A percentile compares a stretch with the other conserved stretches of the same genome.
Evolutionary conservation across 2,888 invertebrate genomes (phyloP).

Genomic region (Adela reaumurella): DNA sequence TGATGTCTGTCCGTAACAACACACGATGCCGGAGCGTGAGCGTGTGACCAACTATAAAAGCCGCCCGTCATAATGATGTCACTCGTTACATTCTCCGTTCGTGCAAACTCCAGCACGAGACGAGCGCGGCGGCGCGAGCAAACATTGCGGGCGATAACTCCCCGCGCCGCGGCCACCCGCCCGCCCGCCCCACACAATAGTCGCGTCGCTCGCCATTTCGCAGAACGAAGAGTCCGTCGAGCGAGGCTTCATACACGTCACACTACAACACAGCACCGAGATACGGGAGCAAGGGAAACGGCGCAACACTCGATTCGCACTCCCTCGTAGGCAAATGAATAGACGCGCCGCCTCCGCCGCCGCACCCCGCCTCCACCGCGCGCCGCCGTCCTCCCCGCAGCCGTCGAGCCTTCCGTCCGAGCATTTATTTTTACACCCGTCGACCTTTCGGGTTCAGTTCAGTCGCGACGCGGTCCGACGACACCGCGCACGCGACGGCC

Average conservation of each 20-base stretch:
- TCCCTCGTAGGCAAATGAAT: slow-evolving; percentile 47
- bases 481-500: slow-evolving; percentile 2
- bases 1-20: too few relatives aligned
- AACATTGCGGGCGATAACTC: too few relatives aligned
- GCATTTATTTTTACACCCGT: slow-evolving; percentile 55
- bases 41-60: too few relatives aligned
- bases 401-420: slow-evolving; percentile 33
- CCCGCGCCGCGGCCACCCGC: not conserved
- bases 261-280: not conserved
- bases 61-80: too few relatives aligned
- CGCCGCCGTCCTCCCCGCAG: slow-evolving; percentile 53
- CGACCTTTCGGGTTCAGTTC: slow-evolving; percentile 50
- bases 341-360: slow-evolving; percentile 47
- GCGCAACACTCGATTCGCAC: not conserved
- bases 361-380: slow-evolving; percentile 45
- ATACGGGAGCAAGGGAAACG: not conserved
- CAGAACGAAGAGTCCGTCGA: not conserved
- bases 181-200: not conserved
- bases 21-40: too few relatives aligned
- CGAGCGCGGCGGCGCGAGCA: too few relatives aligned
- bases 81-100: too few relatives aligned
- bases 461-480: not conserved
- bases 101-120: too few relatives aligned
- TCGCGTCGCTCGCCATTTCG: not conserved
- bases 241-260: not conserved